phyloP scores from a whole-genome alignment of 2,113 vertebrate species.

The Triplophysa tibetana region DNA sequence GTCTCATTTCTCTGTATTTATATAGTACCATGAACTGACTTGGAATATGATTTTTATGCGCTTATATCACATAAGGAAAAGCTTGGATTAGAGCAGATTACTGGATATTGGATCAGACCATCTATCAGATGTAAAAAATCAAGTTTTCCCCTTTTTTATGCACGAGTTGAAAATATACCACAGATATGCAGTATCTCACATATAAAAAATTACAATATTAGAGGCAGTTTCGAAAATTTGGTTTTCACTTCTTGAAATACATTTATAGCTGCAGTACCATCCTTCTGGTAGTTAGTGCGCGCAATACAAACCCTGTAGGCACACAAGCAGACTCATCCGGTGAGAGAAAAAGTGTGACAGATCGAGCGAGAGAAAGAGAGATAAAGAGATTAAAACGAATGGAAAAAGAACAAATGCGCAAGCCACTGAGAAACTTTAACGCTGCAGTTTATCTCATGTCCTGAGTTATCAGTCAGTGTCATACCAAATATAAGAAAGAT shows the following conservation, averaged over 20 bases:
- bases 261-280: conserved; percentile 24
- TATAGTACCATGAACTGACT: background rate
- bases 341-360: conserved; percentile 3
- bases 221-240: conserved; percentile 1
- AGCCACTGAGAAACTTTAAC: background rate
- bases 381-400: conserved; percentile 9
- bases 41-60: conserved; percentile 6
- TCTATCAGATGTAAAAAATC: background rate
- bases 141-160: background rate
- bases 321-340: background rate
- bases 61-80: conserved; percentile 13
- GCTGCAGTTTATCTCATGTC: background rate
- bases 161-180: background rate
- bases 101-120: conserved; percentile 18
- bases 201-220: conserved; percentile 6
- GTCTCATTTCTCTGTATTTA: background rate
- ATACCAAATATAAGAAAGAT: background rate
- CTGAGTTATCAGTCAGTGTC: conserved; percentile 7
- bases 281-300: background rate
- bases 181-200: background rate
- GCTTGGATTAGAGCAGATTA: conserved; percentile 30
- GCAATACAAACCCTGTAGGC: conserved; percentile 16
- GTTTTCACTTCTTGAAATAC: conserved; percentile 14
- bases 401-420: conserved; percentile 17
- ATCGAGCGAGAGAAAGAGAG: background rate